Percentiles rank a stretch among this genome's conserved stretches.
phyloP scores from a whole-genome alignment of 2,113 vertebrate species.

The Seriola quinqueradiata region DNA sequence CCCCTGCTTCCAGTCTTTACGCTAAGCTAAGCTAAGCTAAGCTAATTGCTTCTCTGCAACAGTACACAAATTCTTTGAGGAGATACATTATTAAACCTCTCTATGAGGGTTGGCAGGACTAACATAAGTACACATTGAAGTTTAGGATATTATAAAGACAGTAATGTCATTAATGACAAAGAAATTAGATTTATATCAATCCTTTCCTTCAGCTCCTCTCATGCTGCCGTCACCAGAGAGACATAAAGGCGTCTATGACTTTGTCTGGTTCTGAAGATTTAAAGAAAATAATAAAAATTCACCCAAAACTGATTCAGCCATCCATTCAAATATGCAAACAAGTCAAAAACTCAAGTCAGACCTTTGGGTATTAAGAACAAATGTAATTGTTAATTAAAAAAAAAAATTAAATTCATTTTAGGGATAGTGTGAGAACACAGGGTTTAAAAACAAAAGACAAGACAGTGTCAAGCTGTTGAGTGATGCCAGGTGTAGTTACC shows the following conservation, averaged over 20 bases:
- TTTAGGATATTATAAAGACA: no score
- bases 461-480: constrained; percentile 30
- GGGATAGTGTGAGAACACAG: background rate
- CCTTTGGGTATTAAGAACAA: background rate
- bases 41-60: no score
- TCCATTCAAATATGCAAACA: background rate
- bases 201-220: background rate
- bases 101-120: no score
- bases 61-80: no score
- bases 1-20: no score
- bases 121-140: no score
- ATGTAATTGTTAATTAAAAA: background rate
- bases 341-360: background rate
- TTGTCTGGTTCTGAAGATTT: background rate
- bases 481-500: constrained; percentile 42
- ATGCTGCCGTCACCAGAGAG: background rate
- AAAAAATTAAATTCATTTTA: background rate
- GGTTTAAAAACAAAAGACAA: constrained; percentile 28
- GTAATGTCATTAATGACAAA: background rate
- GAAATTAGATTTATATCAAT: background rate
- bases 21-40: no score
- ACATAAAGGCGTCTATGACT: background rate
- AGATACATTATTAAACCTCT: no score
- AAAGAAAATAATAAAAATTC: background rate
- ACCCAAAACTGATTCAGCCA: background rate